phyloP scores from a whole-genome alignment of 1,140 invertebrate genomes.

The Aphelenchoides fujianensis region DNA sequence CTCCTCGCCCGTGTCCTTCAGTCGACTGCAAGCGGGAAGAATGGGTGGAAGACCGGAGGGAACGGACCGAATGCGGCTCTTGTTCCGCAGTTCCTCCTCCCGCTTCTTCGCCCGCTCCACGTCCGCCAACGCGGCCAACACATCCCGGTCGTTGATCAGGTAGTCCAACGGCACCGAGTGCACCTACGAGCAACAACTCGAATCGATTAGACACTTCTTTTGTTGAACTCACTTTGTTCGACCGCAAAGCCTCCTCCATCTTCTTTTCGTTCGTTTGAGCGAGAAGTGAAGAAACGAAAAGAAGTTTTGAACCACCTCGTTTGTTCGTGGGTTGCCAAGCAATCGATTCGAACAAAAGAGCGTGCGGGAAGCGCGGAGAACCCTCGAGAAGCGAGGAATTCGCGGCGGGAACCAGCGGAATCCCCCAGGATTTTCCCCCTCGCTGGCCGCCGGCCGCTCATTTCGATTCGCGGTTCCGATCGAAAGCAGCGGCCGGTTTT shows the following conservation, averaged over 20 bases:
- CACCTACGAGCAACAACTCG: background rate
- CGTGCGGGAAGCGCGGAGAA: too few relatives aligned
- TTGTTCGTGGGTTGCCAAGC: background rate
- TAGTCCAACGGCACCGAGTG: constrained; percentile 1
- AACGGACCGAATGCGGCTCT: constrained; percentile 2
- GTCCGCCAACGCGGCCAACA: constrained; percentile 22
- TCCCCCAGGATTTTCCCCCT: background rate
- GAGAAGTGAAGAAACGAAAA: too few relatives aligned
- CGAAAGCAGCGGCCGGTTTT: too few relatives aligned
- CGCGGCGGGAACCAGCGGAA: too few relatives aligned
- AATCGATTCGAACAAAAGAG: too few relatives aligned
- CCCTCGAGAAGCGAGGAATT: too few relatives aligned
- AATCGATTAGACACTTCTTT: background rate
- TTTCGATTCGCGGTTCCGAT: too few relatives aligned
- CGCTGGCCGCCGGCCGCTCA: too few relatives aligned
- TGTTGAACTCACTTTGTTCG: background rate
- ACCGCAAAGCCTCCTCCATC: background rate
- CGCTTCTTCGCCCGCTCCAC: constrained; percentile 13
- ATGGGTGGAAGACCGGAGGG: too few relatives aligned
- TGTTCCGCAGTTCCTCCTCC: constrained; percentile 18
- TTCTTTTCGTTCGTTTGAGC: background rate
- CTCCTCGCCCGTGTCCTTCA: constrained; percentile 16
- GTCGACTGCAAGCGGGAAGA: constrained; percentile 7
- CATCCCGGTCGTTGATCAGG: constrained; percentile 16
- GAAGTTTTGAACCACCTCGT: background rate